Conservation (phyloP, 2,797 vertebrate genomes). For the Gephyroberyx darwinii region DNA sequence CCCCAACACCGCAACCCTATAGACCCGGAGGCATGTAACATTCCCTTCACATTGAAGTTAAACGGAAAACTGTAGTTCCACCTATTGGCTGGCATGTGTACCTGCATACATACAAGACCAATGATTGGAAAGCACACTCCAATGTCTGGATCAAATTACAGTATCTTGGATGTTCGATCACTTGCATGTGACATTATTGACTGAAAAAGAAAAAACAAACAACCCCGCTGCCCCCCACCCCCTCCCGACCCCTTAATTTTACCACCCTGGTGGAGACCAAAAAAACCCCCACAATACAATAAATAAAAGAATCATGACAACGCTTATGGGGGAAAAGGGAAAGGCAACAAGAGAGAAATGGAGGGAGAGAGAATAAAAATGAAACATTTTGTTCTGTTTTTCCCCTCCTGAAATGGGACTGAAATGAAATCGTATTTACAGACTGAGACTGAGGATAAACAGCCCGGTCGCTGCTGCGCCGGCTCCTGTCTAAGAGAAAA, state of each 20-base stretch:
- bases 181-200: constrained; percentile 66
- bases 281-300: constrained; percentile 69
- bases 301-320: constrained; percentile 80
- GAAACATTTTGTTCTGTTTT: constrained; percentile 80
- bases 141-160: constrained; percentile 73
- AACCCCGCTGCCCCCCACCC: neutral
- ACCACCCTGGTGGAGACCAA: constrained; percentile 48
- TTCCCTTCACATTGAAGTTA: constrained; percentile 80
- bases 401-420: constrained; percentile 73
- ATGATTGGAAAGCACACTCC: constrained; percentile 56
- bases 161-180: constrained; percentile 77
- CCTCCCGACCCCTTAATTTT: constrained; percentile 28
- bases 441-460: constrained; percentile 80
- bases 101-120: constrained; percentile 58
- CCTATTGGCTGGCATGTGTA: constrained; percentile 64
- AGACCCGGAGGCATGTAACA: constrained; percentile 74
- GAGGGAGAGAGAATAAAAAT: constrained; percentile 81
- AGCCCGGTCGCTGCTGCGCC: constrained; percentile 75
- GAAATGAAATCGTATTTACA: constrained; percentile 84
- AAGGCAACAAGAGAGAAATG: constrained; percentile 67
- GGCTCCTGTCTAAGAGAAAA: constrained; percentile 76
- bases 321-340: constrained; percentile 62
- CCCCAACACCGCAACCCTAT: constrained; percentile 46
- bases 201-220: constrained; percentile 56
- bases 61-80: constrained; percentile 66